Evolutionary conservation across 2,888 invertebrate genomes (phyloP), one percentile per base, ranked within the genome.

Genomic region (Patella depressa): DNA sequence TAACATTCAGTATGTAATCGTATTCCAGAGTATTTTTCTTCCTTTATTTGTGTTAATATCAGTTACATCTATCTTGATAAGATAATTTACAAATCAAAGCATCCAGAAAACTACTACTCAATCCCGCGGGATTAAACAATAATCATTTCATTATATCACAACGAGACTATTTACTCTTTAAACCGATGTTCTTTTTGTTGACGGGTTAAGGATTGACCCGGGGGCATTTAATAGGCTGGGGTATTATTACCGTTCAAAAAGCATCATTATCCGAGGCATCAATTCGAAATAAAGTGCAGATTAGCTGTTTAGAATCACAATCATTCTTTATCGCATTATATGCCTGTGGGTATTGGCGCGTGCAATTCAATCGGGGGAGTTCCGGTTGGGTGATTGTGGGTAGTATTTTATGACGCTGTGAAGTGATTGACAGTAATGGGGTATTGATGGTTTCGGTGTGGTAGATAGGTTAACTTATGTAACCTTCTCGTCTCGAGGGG

Each of bases 251-350:
- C 12, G 65, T 65, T 65, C 65, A 65, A 65, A 65, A 65, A 65
- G 65, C 65, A 65, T 65, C 65, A 24, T 65, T 65, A 65, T 65
- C 65, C 65, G 65, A 65, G 65, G 19, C 19, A 65, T 65, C 65
- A 65, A 65, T 65, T 65, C 19, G 14, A 65, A 19, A 65, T 65
- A 19, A 65, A 65, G 65, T 65, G 19, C 19, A 65, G 65, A 65
- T 65, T 24, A 65, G 19, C 65, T 65, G 24, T 65, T 65, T 65
- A 65, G 65, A 65, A 65, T 24, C 14, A 65, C 65, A 65, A 65
- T 65, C 65, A 65, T 24, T 24, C 24, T 65, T 65, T 65, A 65
- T 65, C 65, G 24, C 19, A 24, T 19, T 65, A 65, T 24, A 65
- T 24, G 65, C 65, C 65, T 24, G 19, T 4, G 65, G 65, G 65